These are phyloP conservation scores for Babylonia areolata DNA, from an alignment of 1,140 invertebrate species.

Conservation along the genomic window DNA sequence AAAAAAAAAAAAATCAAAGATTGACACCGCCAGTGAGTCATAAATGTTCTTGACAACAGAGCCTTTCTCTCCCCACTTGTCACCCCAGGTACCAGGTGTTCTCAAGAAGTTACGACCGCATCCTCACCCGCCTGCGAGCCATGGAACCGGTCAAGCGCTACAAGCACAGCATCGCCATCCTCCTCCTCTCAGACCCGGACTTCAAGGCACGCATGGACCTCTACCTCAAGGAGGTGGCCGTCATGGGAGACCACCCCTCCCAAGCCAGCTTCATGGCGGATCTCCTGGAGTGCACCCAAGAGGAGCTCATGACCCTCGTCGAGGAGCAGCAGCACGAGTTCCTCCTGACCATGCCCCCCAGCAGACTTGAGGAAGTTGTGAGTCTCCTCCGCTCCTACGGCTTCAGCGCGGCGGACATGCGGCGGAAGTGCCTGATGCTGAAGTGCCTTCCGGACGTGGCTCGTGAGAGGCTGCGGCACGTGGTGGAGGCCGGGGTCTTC, in stretches of 20 bases:
- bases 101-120: background rate
- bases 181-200: background rate
- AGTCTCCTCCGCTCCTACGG: background rate
- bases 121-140: background rate
- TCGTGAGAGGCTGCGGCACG: background rate
- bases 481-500: background rate
- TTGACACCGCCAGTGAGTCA: too few relatives aligned
- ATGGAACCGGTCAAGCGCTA: background rate
- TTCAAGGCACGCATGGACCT: background rate
- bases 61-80: too few relatives aligned
- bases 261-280: slow-evolving; percentile 6
- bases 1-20: too few relatives aligned
- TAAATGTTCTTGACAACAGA: too few relatives aligned
- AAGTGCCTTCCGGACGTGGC: background rate
- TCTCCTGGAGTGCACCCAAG: background rate
- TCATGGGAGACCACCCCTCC: background rate
- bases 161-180: background rate
- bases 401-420: background rate
- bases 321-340: background rate
- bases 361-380: background rate
- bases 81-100: slow-evolving; percentile 1
- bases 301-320: background rate
- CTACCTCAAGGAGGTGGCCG: background rate
- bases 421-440: background rate
- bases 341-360: background rate